phyloP scores from a whole-genome alignment of 2,888 invertebrate genomes.

The Drosophila seclusa region DNA sequence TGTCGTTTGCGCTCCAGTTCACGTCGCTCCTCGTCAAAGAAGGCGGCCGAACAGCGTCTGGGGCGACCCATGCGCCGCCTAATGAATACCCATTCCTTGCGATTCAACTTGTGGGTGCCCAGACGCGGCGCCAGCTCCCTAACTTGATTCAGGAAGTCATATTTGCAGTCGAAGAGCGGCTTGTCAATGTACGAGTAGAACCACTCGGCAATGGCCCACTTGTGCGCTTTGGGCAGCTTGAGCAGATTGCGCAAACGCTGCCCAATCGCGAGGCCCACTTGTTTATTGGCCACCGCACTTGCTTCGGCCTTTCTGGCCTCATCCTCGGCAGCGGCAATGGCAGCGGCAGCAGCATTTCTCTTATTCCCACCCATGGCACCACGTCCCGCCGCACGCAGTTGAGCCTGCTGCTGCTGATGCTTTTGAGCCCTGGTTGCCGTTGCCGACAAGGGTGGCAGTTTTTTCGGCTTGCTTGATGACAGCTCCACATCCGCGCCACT shows the following conservation, averaged over 20 bases:
- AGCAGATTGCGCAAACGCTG: slow-evolving; percentile 95
- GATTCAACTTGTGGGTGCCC: slow-evolving; percentile 92
- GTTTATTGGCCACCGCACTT: slow-evolving; percentile 89
- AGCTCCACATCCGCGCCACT: slow-evolving; percentile 25
- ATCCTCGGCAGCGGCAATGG: slow-evolving; percentile 33
- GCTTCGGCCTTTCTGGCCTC: slow-evolving; percentile 84
- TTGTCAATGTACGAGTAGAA: slow-evolving; percentile 99
- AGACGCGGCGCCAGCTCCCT: slow-evolving; percentile 97
- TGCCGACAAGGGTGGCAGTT: slow-evolving; percentile 30
- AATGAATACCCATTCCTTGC: slow-evolving; percentile 98
- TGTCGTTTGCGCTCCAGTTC: slow-evolving; percentile 95
- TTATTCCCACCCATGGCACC: slow-evolving; percentile 15
- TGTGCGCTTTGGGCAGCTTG: slow-evolving; percentile 98
- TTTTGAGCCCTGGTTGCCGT: slow-evolving; percentile 12
- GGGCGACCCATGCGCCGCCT: slow-evolving; percentile 99
- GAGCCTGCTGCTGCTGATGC: neutral
- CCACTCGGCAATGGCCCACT: slow-evolving; percentile 99
- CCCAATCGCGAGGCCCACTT: slow-evolving; percentile 95
- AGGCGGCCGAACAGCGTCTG: slow-evolving; percentile 95
- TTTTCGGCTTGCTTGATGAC: slow-evolving; percentile 23
- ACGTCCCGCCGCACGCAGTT: slow-evolving; percentile 13
- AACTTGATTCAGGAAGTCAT: slow-evolving; percentile 88
- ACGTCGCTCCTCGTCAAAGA: slow-evolving; percentile 97
- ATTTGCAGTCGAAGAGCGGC: slow-evolving; percentile 96
- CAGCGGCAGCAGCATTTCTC: slow-evolving; percentile 32